Evolutionary conservation across 1,140 invertebrate genomes (phyloP).

Genomic region (Ylistrum balloti): DNA sequence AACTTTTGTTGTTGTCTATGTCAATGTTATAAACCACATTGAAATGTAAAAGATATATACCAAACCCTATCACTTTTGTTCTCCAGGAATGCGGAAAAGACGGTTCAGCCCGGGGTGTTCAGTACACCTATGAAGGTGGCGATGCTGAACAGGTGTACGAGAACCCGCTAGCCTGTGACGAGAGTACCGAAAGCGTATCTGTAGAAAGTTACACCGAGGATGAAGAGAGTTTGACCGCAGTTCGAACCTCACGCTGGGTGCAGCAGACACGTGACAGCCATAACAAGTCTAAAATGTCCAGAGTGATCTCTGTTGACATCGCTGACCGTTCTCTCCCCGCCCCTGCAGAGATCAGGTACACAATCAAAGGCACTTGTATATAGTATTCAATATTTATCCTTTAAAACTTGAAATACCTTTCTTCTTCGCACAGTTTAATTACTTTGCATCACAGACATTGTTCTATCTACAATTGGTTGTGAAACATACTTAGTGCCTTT

Average conservation of each 20-base stretch:
- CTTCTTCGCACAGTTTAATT: no score
- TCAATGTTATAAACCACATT: no score
- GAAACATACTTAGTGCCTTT: no score
- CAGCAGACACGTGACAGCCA: slow-evolving; percentile 6
- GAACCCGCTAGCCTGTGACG: neutral
- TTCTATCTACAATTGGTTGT: no score
- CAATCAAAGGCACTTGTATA: neutral
- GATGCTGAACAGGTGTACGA: neutral
- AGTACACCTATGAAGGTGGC: neutral
- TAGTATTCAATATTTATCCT: no score
- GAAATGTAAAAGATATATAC: no score
- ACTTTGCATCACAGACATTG: no score
- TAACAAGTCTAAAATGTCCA: neutral
- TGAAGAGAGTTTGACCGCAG: neutral
- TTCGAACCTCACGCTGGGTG: neutral
- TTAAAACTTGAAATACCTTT: no score
- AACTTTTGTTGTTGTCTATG: no score
- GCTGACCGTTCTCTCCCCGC: neutral
- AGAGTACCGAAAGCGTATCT: neutral
- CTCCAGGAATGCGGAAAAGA: neutral
- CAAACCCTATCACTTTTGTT: no score
- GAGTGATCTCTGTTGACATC: neutral
- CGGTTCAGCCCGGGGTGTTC: neutral
- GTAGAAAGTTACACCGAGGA: neutral
- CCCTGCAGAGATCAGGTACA: neutral